These are phyloP conservation scores for Entomobrya multifasciata DNA, from an alignment of 2,888 invertebrate species.

Conservation along the genomic window DNA sequence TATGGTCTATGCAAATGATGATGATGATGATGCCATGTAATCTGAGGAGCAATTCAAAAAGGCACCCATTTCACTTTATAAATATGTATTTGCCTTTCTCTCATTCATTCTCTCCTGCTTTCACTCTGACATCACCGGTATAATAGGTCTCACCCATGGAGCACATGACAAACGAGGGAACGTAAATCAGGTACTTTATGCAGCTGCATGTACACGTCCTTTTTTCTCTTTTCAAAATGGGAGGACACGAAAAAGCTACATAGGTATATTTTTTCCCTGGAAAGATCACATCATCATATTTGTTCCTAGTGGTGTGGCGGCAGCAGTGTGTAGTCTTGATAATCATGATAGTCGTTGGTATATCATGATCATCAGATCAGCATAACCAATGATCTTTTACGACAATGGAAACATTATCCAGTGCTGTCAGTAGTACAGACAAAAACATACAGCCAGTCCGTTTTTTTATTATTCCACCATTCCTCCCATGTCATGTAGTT, in stretches of 20 bases:
- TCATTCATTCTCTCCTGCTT: background rate
- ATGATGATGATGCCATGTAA: constrained; percentile 37
- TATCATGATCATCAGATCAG: constrained; percentile 9
- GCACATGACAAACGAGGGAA: constrained; percentile 50
- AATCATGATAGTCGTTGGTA: background rate
- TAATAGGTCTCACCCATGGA: too few species aligned
- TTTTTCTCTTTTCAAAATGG: too few species aligned
- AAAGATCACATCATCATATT: too few species aligned
- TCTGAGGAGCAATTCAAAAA: constrained; percentile 63
- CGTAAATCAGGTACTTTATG: constrained; percentile 57
- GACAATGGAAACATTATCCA: too few species aligned
- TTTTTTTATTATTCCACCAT: constrained; percentile 15
- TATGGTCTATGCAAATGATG: constrained; percentile 59
- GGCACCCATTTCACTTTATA: constrained; percentile 50
- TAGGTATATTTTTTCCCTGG: too few species aligned
- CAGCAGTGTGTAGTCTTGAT: too few species aligned
- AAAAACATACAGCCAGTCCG: background rate
- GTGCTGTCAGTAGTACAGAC: constrained; percentile 12
- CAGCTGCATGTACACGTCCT: too few species aligned
- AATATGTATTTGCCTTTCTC: background rate
- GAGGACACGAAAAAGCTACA: too few species aligned
- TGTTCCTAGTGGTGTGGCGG: too few species aligned
- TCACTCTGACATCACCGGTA: background rate
- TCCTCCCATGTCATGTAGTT: constrained; percentile 7
- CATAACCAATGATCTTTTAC: constrained; percentile 49